Evolutionary conservation across 2,888 invertebrate genomes (phyloP).

Genomic region (Dendrolimus pini): DNA sequence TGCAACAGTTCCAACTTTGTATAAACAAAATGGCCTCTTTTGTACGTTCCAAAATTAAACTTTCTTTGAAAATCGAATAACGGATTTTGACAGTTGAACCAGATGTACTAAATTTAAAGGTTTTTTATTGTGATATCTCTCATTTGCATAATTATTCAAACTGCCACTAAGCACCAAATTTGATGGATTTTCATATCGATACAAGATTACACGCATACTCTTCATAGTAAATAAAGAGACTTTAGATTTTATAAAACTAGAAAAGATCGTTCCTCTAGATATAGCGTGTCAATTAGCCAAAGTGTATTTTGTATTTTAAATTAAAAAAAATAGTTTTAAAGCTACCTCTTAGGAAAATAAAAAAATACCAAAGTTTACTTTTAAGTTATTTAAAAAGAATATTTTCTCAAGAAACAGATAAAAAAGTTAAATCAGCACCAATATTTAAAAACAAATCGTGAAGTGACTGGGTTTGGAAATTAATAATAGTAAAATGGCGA

Average conservation of each 20-base stretch:
- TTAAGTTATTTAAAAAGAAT: conserved; percentile 9
- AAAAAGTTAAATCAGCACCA: too few species aligned
- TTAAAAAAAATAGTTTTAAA: conserved; percentile 21
- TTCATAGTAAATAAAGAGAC: conserved; percentile 24
- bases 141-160: conserved; percentile 11
- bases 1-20: not conserved
- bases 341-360: conserved; percentile 13
- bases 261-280: conserved; percentile 55
- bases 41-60: not conserved
- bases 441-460: too few species aligned
- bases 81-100: not conserved
- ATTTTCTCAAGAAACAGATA: not conserved
- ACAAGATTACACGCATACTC: conserved; percentile 21
- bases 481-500: conserved; percentile 46
- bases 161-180: conserved; percentile 25
- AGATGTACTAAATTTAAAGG: not conserved
- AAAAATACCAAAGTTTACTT: conserved; percentile 56
- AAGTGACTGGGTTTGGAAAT: not conserved
- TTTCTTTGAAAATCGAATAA: not conserved
- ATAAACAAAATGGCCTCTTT: not conserved
- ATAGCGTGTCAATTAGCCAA: conserved; percentile 57
- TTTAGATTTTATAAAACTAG: conserved; percentile 18
- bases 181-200: conserved; percentile 26
- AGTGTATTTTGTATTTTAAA: conserved; percentile 26
- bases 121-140: conserved; percentile 7